A percentile compares a stretch with the other conserved stretches of the same genome.
phyloP scores from a whole-genome alignment of 2,888 invertebrate genomes.

The Mactromeris polynyma region DNA sequence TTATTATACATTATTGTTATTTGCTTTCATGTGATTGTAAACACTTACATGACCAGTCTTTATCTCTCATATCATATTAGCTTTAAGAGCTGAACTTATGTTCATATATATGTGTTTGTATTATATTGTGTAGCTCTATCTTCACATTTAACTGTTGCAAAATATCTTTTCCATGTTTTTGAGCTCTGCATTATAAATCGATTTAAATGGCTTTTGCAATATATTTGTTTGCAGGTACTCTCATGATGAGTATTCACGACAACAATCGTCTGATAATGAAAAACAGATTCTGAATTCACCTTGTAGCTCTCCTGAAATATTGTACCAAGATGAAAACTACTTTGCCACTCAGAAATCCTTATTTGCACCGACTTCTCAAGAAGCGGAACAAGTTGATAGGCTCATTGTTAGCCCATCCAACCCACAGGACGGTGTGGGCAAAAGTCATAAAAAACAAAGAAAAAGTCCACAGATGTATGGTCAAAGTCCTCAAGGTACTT shows the following conservation, averaged over 20 bases:
- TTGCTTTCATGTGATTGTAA: too few species aligned
- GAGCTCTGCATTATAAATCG: too few species aligned
- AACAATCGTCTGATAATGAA: slow-evolving; percentile 51
- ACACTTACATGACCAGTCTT: too few species aligned
- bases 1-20: too few species aligned
- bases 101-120: too few species aligned
- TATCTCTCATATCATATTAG: too few species aligned
- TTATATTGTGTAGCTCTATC: too few species aligned
- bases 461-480: slow-evolving; percentile 41
- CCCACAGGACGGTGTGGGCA: slow-evolving; percentile 32
- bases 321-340: slow-evolving; percentile 47
- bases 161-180: too few species aligned
- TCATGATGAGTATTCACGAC: slow-evolving; percentile 68
- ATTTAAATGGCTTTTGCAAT: too few species aligned
- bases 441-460: slow-evolving; percentile 30
- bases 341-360: slow-evolving; percentile 37
- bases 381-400: slow-evolving; percentile 16
- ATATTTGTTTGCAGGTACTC: slow-evolving; percentile 65
- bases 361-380: not conserved
- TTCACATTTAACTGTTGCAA: too few species aligned
- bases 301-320: slow-evolving; percentile 50
- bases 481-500: slow-evolving; percentile 38
- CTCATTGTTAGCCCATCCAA: slow-evolving; percentile 54
- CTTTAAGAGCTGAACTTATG: too few species aligned
- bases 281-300: slow-evolving; percentile 61